Evolutionary conservation across 2,888 invertebrate species (phyloP).

Genomic region (Pterobdella sp.): DNA sequence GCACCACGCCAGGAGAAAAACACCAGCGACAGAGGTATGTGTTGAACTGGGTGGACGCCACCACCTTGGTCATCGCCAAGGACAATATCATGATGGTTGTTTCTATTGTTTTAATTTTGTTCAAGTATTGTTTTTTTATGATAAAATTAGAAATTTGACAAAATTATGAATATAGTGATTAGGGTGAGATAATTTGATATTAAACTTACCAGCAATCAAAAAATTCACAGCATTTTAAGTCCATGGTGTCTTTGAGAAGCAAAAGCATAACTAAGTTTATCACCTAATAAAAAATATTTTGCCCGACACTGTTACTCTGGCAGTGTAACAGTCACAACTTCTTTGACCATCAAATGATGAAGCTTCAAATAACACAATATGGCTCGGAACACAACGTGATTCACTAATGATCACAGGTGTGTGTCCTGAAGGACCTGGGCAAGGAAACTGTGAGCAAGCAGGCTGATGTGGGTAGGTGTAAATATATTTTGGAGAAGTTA

Average conservation of each 20-base stretch:
- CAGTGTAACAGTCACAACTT: too few species aligned
- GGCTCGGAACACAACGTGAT: neutral
- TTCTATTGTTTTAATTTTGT: neutral
- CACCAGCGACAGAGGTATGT: slow-evolving; percentile 69
- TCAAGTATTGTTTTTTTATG: neutral
- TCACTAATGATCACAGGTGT: neutral
- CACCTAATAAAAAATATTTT: too few species aligned
- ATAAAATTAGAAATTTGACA: neutral
- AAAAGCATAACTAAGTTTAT: too few species aligned
- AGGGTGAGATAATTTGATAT: too few species aligned
- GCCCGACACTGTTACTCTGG: too few species aligned
- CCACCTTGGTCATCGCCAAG: slow-evolving; percentile 49
- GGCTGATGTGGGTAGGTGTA: neutral
- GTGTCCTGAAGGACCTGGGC: neutral
- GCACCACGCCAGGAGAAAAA: slow-evolving; percentile 52
- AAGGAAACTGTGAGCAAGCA: neutral
- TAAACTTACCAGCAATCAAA: too few species aligned
- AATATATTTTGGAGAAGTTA: too few species aligned
- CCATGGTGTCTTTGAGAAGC: too few species aligned
- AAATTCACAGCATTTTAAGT: too few species aligned
- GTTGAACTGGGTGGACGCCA: slow-evolving; percentile 60
- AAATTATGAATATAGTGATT: neutral
- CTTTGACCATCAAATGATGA: too few species aligned
- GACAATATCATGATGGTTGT: slow-evolving; percentile 30
- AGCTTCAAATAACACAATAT: too few species aligned